These are phyloP conservation scores for Meloidogyne exigua DNA, from an alignment of 1,140 invertebrate species.

Conservation along the genomic window DNA sequence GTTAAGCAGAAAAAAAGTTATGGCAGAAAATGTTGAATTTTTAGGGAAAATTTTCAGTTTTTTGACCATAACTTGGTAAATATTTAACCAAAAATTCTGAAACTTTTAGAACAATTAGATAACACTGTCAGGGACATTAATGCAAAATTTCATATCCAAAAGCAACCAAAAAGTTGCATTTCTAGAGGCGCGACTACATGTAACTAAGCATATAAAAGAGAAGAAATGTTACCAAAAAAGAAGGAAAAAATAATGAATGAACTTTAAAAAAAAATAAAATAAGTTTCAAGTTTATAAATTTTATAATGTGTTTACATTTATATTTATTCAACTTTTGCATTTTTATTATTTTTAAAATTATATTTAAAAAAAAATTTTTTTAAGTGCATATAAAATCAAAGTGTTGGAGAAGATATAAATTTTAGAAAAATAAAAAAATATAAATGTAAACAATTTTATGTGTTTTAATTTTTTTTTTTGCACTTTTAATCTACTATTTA, in stretches of 20 bases:
- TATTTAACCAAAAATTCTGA: background rate
- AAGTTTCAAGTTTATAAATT: background rate
- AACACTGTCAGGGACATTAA: background rate
- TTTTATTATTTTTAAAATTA: background rate
- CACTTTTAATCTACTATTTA: background rate
- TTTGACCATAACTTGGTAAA: background rate
- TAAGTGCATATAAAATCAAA: background rate
- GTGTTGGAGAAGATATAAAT: background rate
- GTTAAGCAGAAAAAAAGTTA: background rate
- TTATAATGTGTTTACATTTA: background rate
- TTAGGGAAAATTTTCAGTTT: background rate
- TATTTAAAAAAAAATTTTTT: too few species aligned
- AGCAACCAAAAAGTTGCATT: background rate
- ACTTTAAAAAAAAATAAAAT: too few species aligned
- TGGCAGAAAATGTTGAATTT: background rate
- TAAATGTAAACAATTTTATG: background rate
- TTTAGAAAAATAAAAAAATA: background rate
- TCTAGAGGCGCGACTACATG: background rate
- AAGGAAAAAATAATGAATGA: too few species aligned
- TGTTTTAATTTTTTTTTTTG: slow-evolving; percentile 1
- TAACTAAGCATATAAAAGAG: background rate
- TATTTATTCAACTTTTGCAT: slow-evolving; percentile 1
- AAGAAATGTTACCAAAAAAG: background rate
- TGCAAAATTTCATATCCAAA: background rate
- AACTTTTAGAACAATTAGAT: background rate